Conservation (phyloP, 2,113 vertebrate genomes). For the Suncus etruscus region DNA sequence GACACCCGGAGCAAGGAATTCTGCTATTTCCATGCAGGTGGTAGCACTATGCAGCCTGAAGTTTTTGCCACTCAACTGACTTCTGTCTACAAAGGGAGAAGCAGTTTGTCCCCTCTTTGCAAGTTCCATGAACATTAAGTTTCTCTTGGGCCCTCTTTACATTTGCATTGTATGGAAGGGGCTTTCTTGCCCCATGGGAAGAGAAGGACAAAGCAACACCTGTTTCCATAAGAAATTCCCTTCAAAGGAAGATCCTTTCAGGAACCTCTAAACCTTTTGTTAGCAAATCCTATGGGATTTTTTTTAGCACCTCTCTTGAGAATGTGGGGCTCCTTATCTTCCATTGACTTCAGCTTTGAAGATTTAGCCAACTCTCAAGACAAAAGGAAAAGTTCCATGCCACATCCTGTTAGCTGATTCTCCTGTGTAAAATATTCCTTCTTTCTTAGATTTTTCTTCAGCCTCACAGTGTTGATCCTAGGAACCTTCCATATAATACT, state of each 20-base stretch:
- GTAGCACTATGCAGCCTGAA: too few species aligned
- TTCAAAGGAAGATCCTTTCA: background rate
- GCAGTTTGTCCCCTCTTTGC: background rate
- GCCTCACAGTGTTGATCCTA: background rate
- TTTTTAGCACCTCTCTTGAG: slow-evolving; percentile 10
- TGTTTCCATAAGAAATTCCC: background rate
- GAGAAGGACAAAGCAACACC: background rate
- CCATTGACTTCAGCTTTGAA: slow-evolving; percentile 41
- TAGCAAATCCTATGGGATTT: background rate
- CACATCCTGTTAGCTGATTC: slow-evolving; percentile 27
- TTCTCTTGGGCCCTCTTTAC: background rate
- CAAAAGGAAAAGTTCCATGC: slow-evolving; percentile 6
- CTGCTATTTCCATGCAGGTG: background rate
- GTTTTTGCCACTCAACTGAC: background rate
- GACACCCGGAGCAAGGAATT: background rate
- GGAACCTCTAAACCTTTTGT: background rate
- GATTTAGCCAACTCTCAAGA: slow-evolving; percentile 17
- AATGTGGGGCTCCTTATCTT: background rate
- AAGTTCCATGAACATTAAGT: background rate
- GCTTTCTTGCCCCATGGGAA: background rate
- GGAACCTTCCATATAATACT: background rate
- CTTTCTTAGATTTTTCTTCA: background rate
- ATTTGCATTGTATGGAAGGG: background rate
- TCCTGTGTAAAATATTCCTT: slow-evolving; percentile 43
- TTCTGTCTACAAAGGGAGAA: background rate